Base-by-base conservation (phyloP, 2,888 invertebrate genomes). In the Quadroppia sp. region DNA sequence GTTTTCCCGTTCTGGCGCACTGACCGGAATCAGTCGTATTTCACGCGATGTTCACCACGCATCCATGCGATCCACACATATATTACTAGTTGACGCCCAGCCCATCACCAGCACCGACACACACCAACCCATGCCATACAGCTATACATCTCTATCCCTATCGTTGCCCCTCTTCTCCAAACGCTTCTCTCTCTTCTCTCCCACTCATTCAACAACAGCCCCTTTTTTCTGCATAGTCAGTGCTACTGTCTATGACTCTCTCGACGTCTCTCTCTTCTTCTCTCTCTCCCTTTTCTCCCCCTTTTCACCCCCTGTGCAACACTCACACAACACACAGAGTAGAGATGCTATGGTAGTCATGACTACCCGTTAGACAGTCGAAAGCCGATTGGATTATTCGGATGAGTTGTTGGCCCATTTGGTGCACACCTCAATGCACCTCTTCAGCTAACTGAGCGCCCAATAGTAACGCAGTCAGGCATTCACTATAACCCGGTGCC, bases 1-100 rank as follows among this genome's bases (percentile, higher is more conserved):
- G 40, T 36, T 67, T 36, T 40, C 67, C 67, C 40, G 32, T 67
- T 67, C 67, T 67, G 67, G 67, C 67, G 67, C 67, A 67, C 40
- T 67, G 67, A 67, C 67, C 67, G 67, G 67, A 67, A 67, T 67
- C 67, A 67, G 67, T 67, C 67, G 67, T 67, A 67, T 67, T 67
- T 67, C 67, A 67, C 67, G 67, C 67, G 67, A 67, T 67, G 67
- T 67, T 67, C 67, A 67, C 67, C 42, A 67, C 67, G 67, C 67
- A 67, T 67, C 67, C 67, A 67, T 40, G 67, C 67, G 67, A 67
- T 67, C 40, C 42, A 32, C 36, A 40, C 67, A 67, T 67, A 67
- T 67, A 67, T 67, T 67, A 67, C 67, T 25, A 61, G 59, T 61
- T 61, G 30, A 67, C 67, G 67, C 67, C 67, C 67, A 67, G 42